A percentile compares a stretch with the other conserved stretches of the same genome.
Evolutionary conservation across 1,140 invertebrate genomes (phyloP).

Genomic region (Drosophila aff.): DNA sequence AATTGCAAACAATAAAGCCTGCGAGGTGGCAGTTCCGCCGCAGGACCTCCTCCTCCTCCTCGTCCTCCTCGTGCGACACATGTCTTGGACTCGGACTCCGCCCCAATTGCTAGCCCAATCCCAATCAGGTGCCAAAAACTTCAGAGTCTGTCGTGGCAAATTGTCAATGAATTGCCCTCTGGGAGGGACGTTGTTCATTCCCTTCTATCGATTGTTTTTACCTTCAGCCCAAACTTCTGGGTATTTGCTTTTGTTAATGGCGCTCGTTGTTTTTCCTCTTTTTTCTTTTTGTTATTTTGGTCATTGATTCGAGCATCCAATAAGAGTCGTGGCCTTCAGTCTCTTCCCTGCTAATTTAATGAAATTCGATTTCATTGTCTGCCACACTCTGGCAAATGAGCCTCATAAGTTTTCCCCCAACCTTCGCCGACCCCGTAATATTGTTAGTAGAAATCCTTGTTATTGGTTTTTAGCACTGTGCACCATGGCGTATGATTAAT

Average conservation of each 20-base stretch:
- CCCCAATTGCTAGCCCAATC: background rate
- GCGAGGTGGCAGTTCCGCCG: constrained; percentile 17
- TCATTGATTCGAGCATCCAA: constrained; percentile 66
- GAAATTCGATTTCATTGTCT: constrained; percentile 64
- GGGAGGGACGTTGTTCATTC: constrained; percentile 18
- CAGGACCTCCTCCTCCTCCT: constrained; percentile 27
- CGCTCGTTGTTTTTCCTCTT: constrained; percentile 18
- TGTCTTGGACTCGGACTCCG: constrained; percentile 9
- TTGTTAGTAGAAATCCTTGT: constrained; percentile 60
- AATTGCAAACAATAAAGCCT: constrained; percentile 79
- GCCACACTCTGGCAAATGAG: constrained; percentile 59
- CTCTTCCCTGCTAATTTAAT: constrained; percentile 46
- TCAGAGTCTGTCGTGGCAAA: constrained; percentile 37
- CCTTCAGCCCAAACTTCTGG: constrained; percentile 26
- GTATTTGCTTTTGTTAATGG: constrained; percentile 51
- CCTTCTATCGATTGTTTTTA: constrained; percentile 60
- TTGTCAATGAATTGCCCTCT: constrained; percentile 69
- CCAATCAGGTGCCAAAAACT: constrained; percentile 60
- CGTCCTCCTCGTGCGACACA: constrained; percentile 29
- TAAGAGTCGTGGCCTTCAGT: constrained; percentile 33
- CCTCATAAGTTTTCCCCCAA: constrained; percentile 38
- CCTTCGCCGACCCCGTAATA: constrained; percentile 7
- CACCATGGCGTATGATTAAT: constrained; percentile 78
- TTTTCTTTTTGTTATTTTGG: constrained; percentile 37
- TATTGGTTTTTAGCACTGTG: constrained; percentile 45